A percentile compares a stretch with the other conserved stretches of the same genome.
Evolutionary conservation across 2,888 invertebrate species (phyloP).

Genomic region (Ormyrus pomaceus): DNA sequence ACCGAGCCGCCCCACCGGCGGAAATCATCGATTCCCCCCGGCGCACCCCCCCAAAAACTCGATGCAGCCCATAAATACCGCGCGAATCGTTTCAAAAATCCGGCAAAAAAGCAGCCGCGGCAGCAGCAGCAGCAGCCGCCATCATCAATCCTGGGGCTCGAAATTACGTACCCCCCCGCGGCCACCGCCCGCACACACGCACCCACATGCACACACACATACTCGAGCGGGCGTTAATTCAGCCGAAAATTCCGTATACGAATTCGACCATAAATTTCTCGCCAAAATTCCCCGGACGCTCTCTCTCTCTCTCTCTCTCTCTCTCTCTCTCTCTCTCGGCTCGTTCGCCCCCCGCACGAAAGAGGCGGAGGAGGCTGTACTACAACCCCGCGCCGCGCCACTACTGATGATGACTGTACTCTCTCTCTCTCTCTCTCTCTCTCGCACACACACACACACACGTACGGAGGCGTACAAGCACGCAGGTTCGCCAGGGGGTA

Average conservation of each 20-base stretch:
- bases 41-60: too few species aligned
- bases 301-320: conserved; percentile 4
- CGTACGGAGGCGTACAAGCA: conserved; percentile 59
- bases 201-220: not conserved
- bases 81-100: conserved; percentile 27
- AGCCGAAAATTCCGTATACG: conserved; percentile 55
- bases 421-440: not conserved
- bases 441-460: conserved; percentile 57
- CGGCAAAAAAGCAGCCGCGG: conserved; percentile 4
- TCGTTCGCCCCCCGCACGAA: not conserved
- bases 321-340: not conserved
- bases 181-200: not conserved
- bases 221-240: conserved; percentile 43
- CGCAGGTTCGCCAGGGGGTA: conserved; percentile 67
- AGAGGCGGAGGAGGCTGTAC: conserved; percentile 63
- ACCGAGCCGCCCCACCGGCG: not conserved
- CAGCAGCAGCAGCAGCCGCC: not conserved
- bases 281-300: conserved; percentile 63
- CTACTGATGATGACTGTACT: conserved; percentile 75
- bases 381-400: conserved; percentile 59
- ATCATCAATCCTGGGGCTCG: conserved; percentile 27
- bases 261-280: conserved; percentile 56
- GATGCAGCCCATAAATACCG: too few species aligned
- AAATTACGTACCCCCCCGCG: not conserved
- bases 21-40: conserved; percentile 1